Percentiles rank a stretch among this genome's conserved stretches.
Conservation (phyloP, 2,888 invertebrate genomes). For the Agrotis exclamationis region DNA sequence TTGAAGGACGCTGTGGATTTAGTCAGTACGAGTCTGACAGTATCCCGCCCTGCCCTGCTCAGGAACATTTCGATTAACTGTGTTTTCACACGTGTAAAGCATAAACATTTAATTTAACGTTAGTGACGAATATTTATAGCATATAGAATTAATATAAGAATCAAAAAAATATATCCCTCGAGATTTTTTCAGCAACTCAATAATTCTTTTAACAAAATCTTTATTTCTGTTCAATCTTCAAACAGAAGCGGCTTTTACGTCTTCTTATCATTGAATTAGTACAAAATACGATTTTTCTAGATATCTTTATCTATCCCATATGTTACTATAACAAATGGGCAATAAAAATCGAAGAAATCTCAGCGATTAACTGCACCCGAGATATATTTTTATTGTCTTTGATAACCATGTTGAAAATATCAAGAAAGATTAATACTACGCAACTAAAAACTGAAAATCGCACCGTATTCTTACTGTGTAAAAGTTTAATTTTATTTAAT, state of each 20-base stretch:
- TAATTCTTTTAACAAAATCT: constrained; percentile 3
- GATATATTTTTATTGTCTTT: constrained; percentile 48
- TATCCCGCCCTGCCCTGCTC: too few relatives aligned
- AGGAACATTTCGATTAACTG: too few relatives aligned
- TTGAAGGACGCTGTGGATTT: too few relatives aligned
- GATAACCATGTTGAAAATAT: constrained; percentile 40
- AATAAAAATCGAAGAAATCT: constrained; percentile 44
- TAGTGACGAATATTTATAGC: background rate
- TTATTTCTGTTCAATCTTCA: background rate
- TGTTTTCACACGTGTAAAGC: background rate
- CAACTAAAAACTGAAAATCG: background rate
- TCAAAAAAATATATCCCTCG: background rate
- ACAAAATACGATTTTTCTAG: constrained; percentile 24
- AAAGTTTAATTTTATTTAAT: background rate
- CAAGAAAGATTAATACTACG: constrained; percentile 37
- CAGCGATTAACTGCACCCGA: constrained; percentile 17
- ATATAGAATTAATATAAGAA: background rate
- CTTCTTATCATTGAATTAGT: constrained; percentile 17
- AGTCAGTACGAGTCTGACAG: too few relatives aligned
- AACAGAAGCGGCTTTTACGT: constrained; percentile 25
- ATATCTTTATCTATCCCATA: constrained; percentile 18
- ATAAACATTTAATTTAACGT: background rate
- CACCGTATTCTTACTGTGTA: background rate
- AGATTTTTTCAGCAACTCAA: background rate
- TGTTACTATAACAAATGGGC: constrained; percentile 31